phyloP scores from a whole-genome alignment of 2,113 vertebrate species.

The Dromaius novaehollandiae region DNA sequence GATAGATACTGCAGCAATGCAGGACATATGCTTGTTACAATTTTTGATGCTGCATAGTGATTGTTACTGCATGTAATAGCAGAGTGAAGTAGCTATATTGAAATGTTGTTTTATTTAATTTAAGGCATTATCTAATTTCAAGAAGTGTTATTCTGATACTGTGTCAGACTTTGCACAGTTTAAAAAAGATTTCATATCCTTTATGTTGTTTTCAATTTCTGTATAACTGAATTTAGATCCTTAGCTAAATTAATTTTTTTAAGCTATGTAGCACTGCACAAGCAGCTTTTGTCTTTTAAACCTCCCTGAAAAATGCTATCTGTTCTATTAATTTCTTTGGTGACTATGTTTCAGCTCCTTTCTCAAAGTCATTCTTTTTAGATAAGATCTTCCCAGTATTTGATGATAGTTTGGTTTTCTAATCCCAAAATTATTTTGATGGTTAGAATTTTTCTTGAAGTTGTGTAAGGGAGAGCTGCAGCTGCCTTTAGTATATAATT shows the following conservation, averaged over 20 bases:
- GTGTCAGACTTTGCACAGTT: not conserved
- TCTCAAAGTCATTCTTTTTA: not conserved
- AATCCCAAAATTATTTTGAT: not conserved
- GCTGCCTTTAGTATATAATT: not conserved
- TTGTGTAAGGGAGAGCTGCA: not conserved
- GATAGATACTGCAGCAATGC: not conserved
- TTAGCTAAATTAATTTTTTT: too few species aligned
- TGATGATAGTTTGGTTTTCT: not conserved
- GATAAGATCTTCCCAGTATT: not conserved
- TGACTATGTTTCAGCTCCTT: not conserved
- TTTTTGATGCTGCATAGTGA: not conserved
- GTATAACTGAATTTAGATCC: not conserved
- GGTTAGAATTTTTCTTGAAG: not conserved
- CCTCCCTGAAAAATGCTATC: not conserved
- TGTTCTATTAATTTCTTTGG: not conserved
- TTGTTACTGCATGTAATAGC: not conserved
- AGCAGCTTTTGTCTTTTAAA: not conserved
- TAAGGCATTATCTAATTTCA: not conserved
- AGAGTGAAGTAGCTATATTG: not conserved
- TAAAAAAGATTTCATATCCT: not conserved
- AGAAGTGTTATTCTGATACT: not conserved
- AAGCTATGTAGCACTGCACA: not conserved
- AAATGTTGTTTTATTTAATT: not conserved
- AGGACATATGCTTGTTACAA: not conserved
- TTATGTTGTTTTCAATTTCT: not conserved